Percentiles rank a stretch among this genome's conserved stretches.
Evolutionary conservation across 1,140 invertebrate species (phyloP).

Genomic region (Streblospio benedicti): DNA sequence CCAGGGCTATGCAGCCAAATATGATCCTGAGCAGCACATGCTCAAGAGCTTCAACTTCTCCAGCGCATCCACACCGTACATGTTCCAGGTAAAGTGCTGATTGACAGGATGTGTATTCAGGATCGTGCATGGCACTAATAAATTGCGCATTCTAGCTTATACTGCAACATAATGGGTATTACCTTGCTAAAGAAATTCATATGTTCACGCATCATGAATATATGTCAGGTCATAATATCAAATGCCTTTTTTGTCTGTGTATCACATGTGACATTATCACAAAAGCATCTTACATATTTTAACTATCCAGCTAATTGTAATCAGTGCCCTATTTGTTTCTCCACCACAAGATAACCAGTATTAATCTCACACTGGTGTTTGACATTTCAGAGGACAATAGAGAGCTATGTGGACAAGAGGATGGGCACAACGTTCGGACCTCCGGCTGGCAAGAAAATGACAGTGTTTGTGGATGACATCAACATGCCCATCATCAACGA

Average conservation of each 20-base stretch:
- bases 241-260: no score
- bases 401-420: slow-evolving; percentile 91
- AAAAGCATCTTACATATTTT: no score
- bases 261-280: no score
- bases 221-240: no score
- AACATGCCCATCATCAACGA: slow-evolving; percentile 93
- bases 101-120: no score
- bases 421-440: slow-evolving; percentile 92
- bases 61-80: slow-evolving; percentile 84
- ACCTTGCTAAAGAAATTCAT: no score
- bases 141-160: no score
- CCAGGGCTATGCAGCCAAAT: slow-evolving; percentile 87
- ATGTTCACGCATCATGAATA: no score
- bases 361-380: background rate
- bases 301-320: no score
- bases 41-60: slow-evolving; percentile 91
- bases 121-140: no score
- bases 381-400: slow-evolving; percentile 72
- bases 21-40: slow-evolving; percentile 77
- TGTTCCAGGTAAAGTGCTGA: slow-evolving; percentile 72
- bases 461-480: slow-evolving; percentile 92
- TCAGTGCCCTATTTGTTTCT: no score
- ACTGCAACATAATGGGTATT: no score
- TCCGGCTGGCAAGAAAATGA: slow-evolving; percentile 83
- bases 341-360: background rate